These are phyloP conservation scores for Alethe castanea DNA, from an alignment of 2,113 vertebrate genomes.

Conservation along the genomic window DNA sequence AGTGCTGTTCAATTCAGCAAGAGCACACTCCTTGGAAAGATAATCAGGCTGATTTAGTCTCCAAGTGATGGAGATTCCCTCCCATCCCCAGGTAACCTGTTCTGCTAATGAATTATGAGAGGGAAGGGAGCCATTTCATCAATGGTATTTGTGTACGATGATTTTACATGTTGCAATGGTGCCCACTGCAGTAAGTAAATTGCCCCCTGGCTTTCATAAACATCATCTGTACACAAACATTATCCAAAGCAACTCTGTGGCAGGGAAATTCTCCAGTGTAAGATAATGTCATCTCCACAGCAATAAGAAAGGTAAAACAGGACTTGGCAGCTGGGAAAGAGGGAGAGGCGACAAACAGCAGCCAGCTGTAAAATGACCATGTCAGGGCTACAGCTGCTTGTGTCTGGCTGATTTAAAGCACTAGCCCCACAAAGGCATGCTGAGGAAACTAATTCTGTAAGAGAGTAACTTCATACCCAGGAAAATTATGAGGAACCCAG, in stretches of 20 bases:
- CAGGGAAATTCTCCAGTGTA: slow-evolving; percentile 49
- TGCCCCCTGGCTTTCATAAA: slow-evolving; percentile 63
- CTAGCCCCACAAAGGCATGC: not conserved
- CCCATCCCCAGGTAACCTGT: not conserved
- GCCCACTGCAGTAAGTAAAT: slow-evolving; percentile 55
- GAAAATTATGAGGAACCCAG: slow-evolving; percentile 13
- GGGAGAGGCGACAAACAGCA: slow-evolving; percentile 44
- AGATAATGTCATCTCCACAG: slow-evolving; percentile 60
- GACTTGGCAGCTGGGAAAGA: slow-evolving; percentile 39
- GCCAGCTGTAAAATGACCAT: slow-evolving; percentile 58
- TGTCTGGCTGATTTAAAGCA: slow-evolving; percentile 54
- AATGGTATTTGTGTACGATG: slow-evolving; percentile 32
- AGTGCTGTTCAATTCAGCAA: accelerated
- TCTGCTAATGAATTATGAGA: slow-evolving; percentile 39
- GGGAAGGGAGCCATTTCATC: slow-evolving; percentile 45
- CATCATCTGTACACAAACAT: slow-evolving; percentile 67
- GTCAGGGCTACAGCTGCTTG: slow-evolving; percentile 34
- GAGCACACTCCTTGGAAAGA: not conserved
- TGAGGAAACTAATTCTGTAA: slow-evolving; percentile 22
- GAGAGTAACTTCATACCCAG: not conserved
- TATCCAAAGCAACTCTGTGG: slow-evolving; percentile 38
- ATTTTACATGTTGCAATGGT: slow-evolving; percentile 35
- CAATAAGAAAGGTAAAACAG: slow-evolving; percentile 55
- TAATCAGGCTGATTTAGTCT: not conserved
- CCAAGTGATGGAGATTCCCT: not conserved